Evolutionary conservation across 2,113 vertebrate genomes (phyloP).

Genomic region (Lagopus leucura): DNA sequence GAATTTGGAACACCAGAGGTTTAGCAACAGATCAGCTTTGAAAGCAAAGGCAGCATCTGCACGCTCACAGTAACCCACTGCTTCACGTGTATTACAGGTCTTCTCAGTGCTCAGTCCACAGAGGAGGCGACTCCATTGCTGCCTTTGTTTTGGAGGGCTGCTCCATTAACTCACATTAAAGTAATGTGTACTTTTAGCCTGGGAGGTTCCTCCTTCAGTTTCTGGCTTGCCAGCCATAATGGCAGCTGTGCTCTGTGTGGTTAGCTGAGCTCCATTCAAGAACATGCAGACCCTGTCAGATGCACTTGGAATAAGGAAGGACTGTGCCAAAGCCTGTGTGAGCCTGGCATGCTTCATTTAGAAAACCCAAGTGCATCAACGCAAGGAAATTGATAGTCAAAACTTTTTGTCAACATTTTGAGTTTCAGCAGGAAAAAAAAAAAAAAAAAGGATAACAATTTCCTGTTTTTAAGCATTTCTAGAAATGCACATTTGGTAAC

Average conservation of each 20-base stretch:
- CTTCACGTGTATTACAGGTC: not conserved
- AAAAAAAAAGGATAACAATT: not conserved
- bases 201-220: slow-evolving; percentile 27
- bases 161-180: not conserved
- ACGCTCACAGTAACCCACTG: not conserved
- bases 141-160: not conserved
- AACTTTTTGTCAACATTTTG: not conserved
- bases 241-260: slow-evolving; percentile 40
- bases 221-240: slow-evolving; percentile 16
- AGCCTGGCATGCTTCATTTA: not conserved
- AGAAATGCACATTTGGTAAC: slow-evolving; percentile 40
- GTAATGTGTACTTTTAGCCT: not conserved
- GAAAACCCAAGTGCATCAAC: not conserved
- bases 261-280: slow-evolving; percentile 15
- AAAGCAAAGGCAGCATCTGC: not conserved
- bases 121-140: not conserved
- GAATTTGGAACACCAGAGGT: not conserved
- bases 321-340: not conserved
- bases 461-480: slow-evolving; percentile 69
- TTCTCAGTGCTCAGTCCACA: not conserved
- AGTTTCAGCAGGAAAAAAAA: not conserved
- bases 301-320: slow-evolving; percentile 26
- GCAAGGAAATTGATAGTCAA: not conserved
- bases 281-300: slow-evolving; percentile 14
- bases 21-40: not conserved